Evolutionary conservation across 2,888 invertebrate species (phyloP), one percentile per base, ranked within the genome.

Genomic region (Pristionchus arcanus): DNA sequence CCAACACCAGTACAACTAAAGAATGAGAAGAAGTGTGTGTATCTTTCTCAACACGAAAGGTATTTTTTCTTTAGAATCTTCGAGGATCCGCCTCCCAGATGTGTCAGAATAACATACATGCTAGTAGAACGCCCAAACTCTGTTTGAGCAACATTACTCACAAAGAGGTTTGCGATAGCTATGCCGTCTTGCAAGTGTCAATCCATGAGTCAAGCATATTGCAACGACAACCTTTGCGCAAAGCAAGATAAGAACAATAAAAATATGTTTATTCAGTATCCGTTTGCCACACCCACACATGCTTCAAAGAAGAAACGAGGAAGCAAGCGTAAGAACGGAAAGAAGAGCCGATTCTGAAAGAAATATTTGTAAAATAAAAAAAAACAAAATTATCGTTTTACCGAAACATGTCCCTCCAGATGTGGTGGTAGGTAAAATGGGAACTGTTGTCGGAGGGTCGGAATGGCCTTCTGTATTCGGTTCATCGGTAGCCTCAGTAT

Each of bases 41-140:
- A 28, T 66, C 11, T 25, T 66, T 25, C n/a, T 9, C 28, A 28
- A 28, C 66, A n/a, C 21, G 11, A 25, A n/a, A 28, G 66, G 66
- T 66, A 28, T 25, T 66, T 66, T 2, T 25, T n/a, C n/a, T 63
- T 9, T 63, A 15, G 13, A 25, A 63, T 63, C 63, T 63, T 71
- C 21, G 71, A 34, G 34, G 71, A 15, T 2, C 31, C 71, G 34
- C 34, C 71, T 21, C 15, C 25, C 31, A 7, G 68, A 71, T 71
- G 71, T 63, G 63, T 63, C 63, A 63, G 63, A 63, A 63, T 7
- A 63, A 63, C 63, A 63, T 63, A n/a, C 63, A 63, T n/a, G 63
- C 63, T 63, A 63, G 63, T 63, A 63, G 63, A 63, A 63, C 63
- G 63, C n/a, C 63, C 63, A 63, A 59, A 59, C 59, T 25, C 25